phyloP scores from a whole-genome alignment of 2,888 invertebrate genomes.

The Cerastoderma edule region DNA sequence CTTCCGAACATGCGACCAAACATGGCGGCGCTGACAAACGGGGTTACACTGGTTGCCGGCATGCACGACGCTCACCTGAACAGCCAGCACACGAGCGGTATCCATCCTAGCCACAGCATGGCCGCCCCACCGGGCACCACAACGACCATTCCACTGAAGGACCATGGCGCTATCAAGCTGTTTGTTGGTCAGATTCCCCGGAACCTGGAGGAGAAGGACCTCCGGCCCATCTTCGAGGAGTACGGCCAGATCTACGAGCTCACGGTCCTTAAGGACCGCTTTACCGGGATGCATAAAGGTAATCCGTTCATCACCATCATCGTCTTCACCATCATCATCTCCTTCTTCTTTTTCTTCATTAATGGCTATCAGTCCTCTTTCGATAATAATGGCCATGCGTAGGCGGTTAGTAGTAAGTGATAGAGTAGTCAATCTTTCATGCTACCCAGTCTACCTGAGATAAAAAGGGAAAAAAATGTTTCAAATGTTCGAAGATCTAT shows the following conservation, averaged over 20 bases:
- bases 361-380: too few species aligned
- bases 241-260: slow-evolving; percentile 97
- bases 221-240: slow-evolving; percentile 95
- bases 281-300: slow-evolving; percentile 98
- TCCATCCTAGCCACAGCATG: slow-evolving; percentile 12
- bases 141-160: slow-evolving; percentile 83
- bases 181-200: slow-evolving; percentile 97
- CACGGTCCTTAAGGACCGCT: slow-evolving; percentile 96
- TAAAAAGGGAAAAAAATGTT: not conserved
- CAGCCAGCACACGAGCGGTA: slow-evolving; percentile 24
- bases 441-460: not conserved
- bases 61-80: slow-evolving; percentile 31
- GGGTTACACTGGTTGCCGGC: slow-evolving; percentile 51
- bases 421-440: not conserved
- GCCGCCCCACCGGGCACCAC: slow-evolving; percentile 22
- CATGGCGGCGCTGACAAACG: slow-evolving; percentile 54
- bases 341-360: not conserved
- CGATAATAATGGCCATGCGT: not conserved
- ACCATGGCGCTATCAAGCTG: slow-evolving; percentile 89
- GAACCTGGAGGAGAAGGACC: slow-evolving; percentile 93
- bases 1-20: slow-evolving; percentile 52
- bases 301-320: slow-evolving; percentile 51
- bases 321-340: slow-evolving; percentile 77
- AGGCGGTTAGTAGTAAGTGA: not conserved
- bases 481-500: too few species aligned